phyloP scores from a whole-genome alignment of 2,797 vertebrate genomes.

The Dipus sagitta region DNA sequence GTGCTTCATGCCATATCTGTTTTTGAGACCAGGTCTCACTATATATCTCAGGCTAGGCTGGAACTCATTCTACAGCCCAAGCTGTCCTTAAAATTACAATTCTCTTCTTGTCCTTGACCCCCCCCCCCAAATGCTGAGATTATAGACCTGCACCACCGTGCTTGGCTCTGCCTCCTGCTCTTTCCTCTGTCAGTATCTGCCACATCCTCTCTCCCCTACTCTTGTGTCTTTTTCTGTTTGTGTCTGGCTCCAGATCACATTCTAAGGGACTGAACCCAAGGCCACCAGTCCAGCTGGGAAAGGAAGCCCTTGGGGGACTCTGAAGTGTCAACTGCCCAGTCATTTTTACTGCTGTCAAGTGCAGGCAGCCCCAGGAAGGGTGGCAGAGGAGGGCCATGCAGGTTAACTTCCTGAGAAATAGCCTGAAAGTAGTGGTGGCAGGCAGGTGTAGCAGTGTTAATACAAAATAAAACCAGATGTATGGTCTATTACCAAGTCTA shows the following conservation, averaged over 20 bases:
- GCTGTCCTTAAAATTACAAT: not conserved
- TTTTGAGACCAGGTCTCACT: not conserved
- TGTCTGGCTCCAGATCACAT: not conserved
- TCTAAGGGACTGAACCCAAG: not conserved
- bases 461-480: constrained; percentile 80
- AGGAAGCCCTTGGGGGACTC: not conserved
- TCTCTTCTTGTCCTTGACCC: not conserved
- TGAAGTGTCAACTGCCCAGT: constrained; percentile 87
- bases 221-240: not conserved
- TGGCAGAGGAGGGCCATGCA: constrained; percentile 91
- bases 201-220: not conserved
- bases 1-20: too few species aligned
- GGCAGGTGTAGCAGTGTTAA: constrained; percentile 81
- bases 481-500: constrained; percentile 68
- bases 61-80: not conserved
- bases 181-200: not conserved
- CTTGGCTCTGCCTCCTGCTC: not conserved
- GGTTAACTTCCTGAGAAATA: constrained; percentile 93
- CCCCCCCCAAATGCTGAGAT: not conserved
- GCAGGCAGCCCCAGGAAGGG: constrained; percentile 88
- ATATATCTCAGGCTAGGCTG: not conserved
- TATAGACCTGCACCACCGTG: not conserved
- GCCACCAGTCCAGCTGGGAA: not conserved
- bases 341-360: constrained; percentile 72
- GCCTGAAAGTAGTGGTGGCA: constrained; percentile 78